A percentile compares a stretch with the other conserved stretches of the same genome.
phyloP scores from a whole-genome alignment of 2,113 vertebrate species.

The Tupaia chinensis region DNA sequence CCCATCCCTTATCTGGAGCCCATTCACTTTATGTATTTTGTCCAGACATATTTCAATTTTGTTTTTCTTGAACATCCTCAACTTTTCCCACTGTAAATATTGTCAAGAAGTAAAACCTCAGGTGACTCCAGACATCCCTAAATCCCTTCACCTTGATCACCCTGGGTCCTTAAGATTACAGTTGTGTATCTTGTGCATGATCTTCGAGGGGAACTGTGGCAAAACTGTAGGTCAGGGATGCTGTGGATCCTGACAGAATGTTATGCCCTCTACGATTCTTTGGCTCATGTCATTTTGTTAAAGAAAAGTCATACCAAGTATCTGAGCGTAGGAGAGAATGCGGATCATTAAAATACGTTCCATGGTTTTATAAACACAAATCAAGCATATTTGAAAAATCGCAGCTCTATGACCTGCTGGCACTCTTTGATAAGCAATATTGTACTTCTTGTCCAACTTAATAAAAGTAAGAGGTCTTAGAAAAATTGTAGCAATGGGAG shows the following conservation, averaged over 20 bases:
- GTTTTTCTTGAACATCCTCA: background rate
- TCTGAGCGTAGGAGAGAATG: background rate
- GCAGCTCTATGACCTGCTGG: background rate
- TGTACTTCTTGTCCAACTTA: background rate
- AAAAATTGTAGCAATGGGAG: background rate
- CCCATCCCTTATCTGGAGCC: background rate
- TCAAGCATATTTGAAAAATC: background rate
- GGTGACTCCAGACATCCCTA: background rate
- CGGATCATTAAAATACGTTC: background rate
- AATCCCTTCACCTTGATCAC: background rate
- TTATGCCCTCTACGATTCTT: background rate
- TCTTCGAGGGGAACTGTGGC: background rate
- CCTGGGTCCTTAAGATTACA: background rate
- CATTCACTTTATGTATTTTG: background rate
- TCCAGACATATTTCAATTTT: constrained; percentile 8
- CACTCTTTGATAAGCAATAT: background rate
- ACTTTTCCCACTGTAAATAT: background rate
- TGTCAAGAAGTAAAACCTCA: background rate
- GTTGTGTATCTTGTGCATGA: background rate
- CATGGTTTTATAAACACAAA: background rate
- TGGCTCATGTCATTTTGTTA: constrained; percentile 13
- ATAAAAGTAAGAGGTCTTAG: background rate
- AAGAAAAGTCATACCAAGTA: background rate
- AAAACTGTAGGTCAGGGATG: background rate
- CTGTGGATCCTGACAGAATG: background rate